phyloP scores from a whole-genome alignment of 2,113 vertebrate species.

The Ifrita kowaldi region DNA sequence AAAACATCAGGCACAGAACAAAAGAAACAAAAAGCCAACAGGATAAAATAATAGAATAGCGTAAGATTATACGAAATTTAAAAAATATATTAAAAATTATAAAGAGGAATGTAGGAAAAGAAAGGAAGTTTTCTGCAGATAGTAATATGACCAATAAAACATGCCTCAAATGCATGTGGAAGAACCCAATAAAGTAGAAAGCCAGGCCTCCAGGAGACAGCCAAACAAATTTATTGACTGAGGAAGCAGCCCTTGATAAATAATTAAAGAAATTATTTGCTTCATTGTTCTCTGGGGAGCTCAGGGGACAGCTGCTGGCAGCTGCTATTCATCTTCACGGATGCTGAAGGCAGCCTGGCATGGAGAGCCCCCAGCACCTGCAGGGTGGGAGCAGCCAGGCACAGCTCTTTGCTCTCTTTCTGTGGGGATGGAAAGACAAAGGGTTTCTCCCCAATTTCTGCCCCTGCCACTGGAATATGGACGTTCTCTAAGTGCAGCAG shows the following conservation, averaged over 20 bases:
- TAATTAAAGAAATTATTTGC: conserved; percentile 70
- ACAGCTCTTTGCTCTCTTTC: neutral
- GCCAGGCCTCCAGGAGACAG: conserved; percentile 46
- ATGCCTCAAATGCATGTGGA: neutral
- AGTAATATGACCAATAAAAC: conserved; percentile 2
- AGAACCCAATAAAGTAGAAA: conserved; percentile 29
- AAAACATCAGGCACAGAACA: neutral
- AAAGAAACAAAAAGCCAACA: neutral
- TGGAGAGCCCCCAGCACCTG: neutral
- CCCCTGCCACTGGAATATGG: neutral
- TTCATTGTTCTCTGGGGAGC: conserved; percentile 61
- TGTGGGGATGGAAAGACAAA: rapidly evolving
- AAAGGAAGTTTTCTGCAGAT: neutral
- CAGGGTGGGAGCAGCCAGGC: neutral
- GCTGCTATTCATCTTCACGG: neutral
- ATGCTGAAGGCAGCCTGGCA: neutral
- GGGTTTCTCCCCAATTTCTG: neutral
- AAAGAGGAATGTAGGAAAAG: neutral
- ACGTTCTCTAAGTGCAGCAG: neutral
- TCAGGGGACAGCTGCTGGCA: conserved; percentile 53
- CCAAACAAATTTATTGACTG: conserved; percentile 61
- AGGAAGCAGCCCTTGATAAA: conserved; percentile 65
- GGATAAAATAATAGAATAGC: neutral
- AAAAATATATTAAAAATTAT: neutral
- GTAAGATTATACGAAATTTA: neutral